Evolutionary conservation across 2,888 invertebrate genomes (phyloP).

Genomic region (Hesperia comma): DNA sequence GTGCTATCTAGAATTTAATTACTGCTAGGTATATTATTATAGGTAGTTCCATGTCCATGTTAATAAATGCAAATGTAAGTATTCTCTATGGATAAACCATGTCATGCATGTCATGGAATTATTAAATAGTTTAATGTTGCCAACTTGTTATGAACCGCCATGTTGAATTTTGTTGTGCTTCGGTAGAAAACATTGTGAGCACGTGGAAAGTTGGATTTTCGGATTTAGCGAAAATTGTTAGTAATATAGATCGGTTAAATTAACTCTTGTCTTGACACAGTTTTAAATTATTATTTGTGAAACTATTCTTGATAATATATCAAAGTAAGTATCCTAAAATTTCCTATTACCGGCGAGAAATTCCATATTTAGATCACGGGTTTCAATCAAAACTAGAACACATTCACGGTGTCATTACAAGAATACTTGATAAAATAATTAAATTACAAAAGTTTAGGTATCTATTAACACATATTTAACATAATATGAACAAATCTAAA

Average conservation of each 20-base stretch:
- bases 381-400: constrained; percentile 41
- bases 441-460: constrained; percentile 27
- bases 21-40: no score
- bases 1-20: no score
- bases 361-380: constrained; percentile 65
- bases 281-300: constrained; percentile 57
- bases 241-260: constrained; percentile 62
- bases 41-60: no score
- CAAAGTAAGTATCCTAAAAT: constrained; percentile 66
- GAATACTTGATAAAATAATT: constrained; percentile 20
- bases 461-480: constrained; percentile 25
- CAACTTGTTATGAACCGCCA: constrained; percentile 73
- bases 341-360: constrained; percentile 64
- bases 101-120: not conserved
- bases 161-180: constrained; percentile 86
- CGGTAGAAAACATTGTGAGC: constrained; percentile 87
- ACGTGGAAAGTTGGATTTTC: constrained; percentile 85
- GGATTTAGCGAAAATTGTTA: constrained; percentile 73
- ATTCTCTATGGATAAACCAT: constrained; percentile 11
- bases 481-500: constrained; percentile 60
- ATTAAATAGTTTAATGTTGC: constrained; percentile 24
- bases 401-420: constrained; percentile 23
- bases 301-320: constrained; percentile 58
- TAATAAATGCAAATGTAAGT: not conserved
- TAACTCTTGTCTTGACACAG: constrained; percentile 57